A percentile compares a stretch with the other conserved stretches of the same genome.
phyloP scores from a whole-genome alignment of 2,113 vertebrate genomes.

The Mesitornis unicolor region DNA sequence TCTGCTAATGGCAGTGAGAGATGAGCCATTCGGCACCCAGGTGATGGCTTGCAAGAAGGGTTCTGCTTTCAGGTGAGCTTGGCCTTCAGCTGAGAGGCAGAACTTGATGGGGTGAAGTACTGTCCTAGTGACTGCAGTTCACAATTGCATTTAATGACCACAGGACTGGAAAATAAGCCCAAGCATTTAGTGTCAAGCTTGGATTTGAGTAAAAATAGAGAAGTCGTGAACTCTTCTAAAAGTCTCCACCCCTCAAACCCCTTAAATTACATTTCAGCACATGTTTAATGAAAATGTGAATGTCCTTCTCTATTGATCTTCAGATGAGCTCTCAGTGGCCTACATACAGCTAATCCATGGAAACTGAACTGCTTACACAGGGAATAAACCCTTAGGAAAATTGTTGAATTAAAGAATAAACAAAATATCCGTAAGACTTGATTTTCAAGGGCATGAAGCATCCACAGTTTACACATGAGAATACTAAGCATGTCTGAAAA shows the following conservation, averaged over 20 bases:
- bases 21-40: neutral
- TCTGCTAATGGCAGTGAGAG: neutral
- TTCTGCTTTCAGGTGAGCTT: neutral
- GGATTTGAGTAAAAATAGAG: neutral
- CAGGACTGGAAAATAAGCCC: neutral
- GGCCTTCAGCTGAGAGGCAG: neutral
- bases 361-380: neutral
- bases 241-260: neutral
- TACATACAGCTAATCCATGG: neutral
- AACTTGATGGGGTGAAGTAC: neutral
- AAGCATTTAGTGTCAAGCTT: neutral
- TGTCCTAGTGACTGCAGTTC: neutral
- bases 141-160: neutral
- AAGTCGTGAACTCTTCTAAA: neutral
- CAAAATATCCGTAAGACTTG: neutral
- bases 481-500: neutral
- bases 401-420: neutral
- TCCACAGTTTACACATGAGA: neutral
- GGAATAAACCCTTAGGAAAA: constrained; percentile 16
- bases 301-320: neutral
- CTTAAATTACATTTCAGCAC: neutral
- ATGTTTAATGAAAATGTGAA: neutral
- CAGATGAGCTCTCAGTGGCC: neutral
- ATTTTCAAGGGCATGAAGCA: constrained; percentile 19
- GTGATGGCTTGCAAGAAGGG: neutral